phyloP scores from a whole-genome alignment of 2,797 vertebrate species.

The Rhabdophis nuchalis region DNA sequence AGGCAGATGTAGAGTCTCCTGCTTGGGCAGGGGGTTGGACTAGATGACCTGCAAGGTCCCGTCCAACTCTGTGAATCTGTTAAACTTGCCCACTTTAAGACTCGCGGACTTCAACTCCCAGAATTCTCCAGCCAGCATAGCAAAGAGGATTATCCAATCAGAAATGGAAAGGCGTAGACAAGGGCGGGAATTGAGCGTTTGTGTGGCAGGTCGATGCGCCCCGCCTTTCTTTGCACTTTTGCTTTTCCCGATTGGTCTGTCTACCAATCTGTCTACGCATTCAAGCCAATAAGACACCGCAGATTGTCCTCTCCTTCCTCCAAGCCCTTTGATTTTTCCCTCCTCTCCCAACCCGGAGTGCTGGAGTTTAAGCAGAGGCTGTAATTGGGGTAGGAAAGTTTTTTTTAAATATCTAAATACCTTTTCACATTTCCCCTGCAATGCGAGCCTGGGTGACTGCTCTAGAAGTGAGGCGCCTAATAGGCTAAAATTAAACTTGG shows the following conservation, averaged over 20 bases:
- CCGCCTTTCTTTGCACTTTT: not conserved
- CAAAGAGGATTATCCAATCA: not conserved
- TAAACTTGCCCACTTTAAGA: no score
- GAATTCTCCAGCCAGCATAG: not conserved
- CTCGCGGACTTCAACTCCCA: no score
- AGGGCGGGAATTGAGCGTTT: not conserved
- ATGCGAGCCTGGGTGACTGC: not conserved
- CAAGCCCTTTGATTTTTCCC: not conserved
- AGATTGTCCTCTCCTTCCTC: not conserved
- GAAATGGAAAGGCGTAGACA: no score
- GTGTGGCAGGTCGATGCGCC: not conserved
- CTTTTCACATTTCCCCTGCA: not conserved
- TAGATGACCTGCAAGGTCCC: no score
- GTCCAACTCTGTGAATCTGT: no score
- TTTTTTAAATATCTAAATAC: not conserved
- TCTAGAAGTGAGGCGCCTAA: not conserved
- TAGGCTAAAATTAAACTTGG: not conserved
- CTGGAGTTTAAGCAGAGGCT: not conserved
- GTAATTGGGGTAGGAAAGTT: not conserved
- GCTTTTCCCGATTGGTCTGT: not conserved
- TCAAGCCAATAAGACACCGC: not conserved
- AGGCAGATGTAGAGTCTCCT: no score
- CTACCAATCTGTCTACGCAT: no score
- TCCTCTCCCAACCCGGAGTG: fast-evolving
- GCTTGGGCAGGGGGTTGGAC: no score